phyloP scores from a whole-genome alignment of 2,888 invertebrate genomes.

The Ophion slaviceki region DNA sequence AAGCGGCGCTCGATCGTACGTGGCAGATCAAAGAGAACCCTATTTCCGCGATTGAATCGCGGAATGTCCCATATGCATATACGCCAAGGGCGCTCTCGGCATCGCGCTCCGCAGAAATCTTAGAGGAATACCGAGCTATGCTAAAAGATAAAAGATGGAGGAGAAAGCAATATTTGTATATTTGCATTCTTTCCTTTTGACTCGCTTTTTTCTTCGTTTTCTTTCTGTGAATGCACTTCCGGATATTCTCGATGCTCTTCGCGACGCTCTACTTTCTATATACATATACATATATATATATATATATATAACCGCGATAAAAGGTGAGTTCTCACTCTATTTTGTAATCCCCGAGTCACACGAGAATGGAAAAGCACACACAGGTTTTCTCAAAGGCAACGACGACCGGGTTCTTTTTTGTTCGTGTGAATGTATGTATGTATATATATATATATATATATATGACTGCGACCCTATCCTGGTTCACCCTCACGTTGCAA shows the following conservation, averaged over 20 bases:
- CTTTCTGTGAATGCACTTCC: not conserved
- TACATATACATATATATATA: not conserved
- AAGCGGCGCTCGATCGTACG: slow-evolving; percentile 11
- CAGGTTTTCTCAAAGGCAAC: slow-evolving; percentile 45
- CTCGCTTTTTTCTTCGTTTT: not conserved
- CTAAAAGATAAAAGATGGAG: not conserved
- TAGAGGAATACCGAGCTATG: not conserved
- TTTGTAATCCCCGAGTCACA: slow-evolving; percentile 9
- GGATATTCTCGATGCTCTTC: slow-evolving; percentile 9
- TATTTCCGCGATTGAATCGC: slow-evolving; percentile 38
- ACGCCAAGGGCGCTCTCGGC: too few relatives aligned
- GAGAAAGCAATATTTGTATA: slow-evolving; percentile 38
- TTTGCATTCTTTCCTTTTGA: slow-evolving; percentile 30
- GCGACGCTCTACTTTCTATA: not conserved
- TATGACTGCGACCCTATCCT: slow-evolving; percentile 4
- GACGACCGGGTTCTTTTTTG: not conserved
- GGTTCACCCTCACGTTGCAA: slow-evolving; percentile 48
- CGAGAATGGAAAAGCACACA: slow-evolving; percentile 34
- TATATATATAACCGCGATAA: not conserved
- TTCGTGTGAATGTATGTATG: slow-evolving; percentile 1
- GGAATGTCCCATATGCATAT: slow-evolving; percentile 4
- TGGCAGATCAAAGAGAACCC: slow-evolving; percentile 48
- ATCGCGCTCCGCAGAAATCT: not conserved
- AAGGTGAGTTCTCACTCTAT: slow-evolving; percentile 17
- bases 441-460: too few relatives aligned